These are phyloP conservation scores for Thalassoma bifasciatum DNA, from an alignment of 2,113 vertebrate genomes.

Conservation along the genomic window DNA sequence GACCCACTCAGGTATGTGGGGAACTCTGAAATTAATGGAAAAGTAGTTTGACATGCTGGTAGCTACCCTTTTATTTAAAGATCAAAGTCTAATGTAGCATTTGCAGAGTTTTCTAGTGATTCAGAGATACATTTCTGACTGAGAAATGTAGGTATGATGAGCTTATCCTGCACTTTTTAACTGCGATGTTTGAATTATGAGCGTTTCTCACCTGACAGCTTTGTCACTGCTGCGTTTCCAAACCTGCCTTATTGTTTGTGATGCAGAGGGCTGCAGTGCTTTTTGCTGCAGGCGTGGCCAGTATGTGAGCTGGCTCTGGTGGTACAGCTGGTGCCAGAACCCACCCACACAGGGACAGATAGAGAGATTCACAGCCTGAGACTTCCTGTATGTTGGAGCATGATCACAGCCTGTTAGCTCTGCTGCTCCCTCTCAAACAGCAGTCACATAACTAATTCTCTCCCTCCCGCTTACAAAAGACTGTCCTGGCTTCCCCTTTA, in stretches of 20 bases:
- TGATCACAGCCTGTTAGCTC: constrained; percentile 63
- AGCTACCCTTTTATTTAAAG: too few relatives aligned
- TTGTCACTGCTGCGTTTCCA: constrained; percentile 4
- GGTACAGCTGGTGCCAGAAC: constrained; percentile 54
- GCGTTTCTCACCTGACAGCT: constrained; percentile 2
- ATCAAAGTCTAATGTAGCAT: too few relatives aligned
- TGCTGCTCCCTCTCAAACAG: constrained; percentile 46
- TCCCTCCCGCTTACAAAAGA: constrained; percentile 23
- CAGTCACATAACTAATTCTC: constrained; percentile 28
- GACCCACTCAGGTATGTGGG: too few relatives aligned
- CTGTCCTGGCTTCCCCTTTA: constrained; percentile 28
- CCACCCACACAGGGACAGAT: constrained; percentile 25
- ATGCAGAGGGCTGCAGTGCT: constrained; percentile 8
- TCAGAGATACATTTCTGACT: too few relatives aligned
- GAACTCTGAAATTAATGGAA: too few relatives aligned
- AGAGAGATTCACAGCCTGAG: constrained; percentile 64
- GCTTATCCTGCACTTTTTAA: constrained; percentile 5
- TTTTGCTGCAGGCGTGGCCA: constrained; percentile 39
- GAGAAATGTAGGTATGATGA: too few relatives aligned
- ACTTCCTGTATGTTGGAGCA: constrained; percentile 64
- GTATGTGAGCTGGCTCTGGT: constrained; percentile 25
- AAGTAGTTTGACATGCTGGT: too few relatives aligned
- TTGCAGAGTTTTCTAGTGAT: too few relatives aligned
- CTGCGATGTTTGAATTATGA: constrained; percentile 21
- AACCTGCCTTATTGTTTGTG: constrained; percentile 17